These are phyloP conservation scores for Phalanger gymnotis DNA, from an alignment of 2,797 vertebrate genomes.

Conservation along the genomic window DNA sequence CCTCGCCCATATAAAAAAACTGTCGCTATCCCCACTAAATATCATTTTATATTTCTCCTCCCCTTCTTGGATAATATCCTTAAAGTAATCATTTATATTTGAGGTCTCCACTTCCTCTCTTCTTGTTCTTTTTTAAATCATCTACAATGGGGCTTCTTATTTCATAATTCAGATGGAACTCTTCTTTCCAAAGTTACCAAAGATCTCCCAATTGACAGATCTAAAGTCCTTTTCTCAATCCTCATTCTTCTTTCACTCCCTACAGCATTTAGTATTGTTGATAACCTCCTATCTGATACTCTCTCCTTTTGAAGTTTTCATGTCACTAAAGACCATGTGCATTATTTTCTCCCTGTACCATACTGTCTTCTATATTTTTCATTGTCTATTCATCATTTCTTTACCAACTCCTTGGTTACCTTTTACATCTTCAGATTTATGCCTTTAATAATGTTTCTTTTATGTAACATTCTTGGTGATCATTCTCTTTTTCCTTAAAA, in stretches of 20 bases:
- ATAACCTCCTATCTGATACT: neutral
- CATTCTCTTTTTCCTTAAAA: neutral
- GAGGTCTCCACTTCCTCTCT: neutral
- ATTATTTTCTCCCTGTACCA: neutral
- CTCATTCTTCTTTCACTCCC: neutral
- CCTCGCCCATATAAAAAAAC: neutral
- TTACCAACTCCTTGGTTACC: neutral
- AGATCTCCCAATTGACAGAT: neutral
- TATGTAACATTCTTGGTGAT: neutral
- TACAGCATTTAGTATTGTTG: neutral
- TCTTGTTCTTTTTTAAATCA: neutral
- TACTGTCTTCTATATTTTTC: neutral
- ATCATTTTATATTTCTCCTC: neutral
- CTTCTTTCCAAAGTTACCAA: neutral
- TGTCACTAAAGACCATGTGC: neutral
- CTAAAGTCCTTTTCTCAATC: neutral
- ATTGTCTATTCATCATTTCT: neutral
- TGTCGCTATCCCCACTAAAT: no score
- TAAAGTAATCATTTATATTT: neutral
- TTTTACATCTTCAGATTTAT: neutral
- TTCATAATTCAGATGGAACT: no score
- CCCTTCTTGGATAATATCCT: neutral
- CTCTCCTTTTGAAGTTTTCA: neutral
- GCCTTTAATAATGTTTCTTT: neutral
- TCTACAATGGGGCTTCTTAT: neutral